Evolutionary conservation across 2,797 vertebrate species (phyloP).

Genomic region (Myotis myotis): DNA sequence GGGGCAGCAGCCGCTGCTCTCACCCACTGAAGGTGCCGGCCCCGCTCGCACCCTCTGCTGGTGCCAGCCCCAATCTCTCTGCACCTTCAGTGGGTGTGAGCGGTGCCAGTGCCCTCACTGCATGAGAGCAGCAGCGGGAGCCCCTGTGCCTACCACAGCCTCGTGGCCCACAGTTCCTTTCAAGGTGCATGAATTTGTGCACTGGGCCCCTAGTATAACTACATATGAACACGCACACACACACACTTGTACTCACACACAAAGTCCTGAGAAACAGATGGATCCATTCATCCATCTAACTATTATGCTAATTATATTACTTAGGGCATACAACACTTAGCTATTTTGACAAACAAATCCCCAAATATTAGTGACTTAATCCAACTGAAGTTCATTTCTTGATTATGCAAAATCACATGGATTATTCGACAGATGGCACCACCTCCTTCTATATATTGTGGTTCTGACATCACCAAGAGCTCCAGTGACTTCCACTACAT

Average conservation of each 20-base stretch:
- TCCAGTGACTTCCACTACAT: neutral
- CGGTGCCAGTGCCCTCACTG: too few relatives aligned
- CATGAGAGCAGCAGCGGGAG: too few relatives aligned
- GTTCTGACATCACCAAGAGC: neutral
- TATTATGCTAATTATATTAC: neutral
- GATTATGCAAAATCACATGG: neutral
- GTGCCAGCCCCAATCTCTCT: rapidly evolving
- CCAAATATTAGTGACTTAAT: neutral
- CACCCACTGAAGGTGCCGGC: too few relatives aligned
- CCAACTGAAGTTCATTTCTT: neutral
- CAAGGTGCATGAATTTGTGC: too few relatives aligned
- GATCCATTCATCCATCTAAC: neutral
- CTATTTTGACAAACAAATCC: neutral
- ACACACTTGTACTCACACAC: neutral
- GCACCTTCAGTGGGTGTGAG: too few relatives aligned
- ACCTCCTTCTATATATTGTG: neutral
- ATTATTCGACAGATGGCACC: neutral
- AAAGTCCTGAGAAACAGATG: neutral
- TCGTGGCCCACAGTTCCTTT: too few relatives aligned
- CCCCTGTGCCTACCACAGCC: too few relatives aligned
- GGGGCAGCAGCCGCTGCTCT: rapidly evolving
- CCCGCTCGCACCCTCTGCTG: too few relatives aligned
- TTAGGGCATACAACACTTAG: neutral
- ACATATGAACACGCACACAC: too few relatives aligned
- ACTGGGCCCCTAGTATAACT: neutral